Conservation (phyloP, 2,888 invertebrate genomes). For the Harpalus rubripes region DNA sequence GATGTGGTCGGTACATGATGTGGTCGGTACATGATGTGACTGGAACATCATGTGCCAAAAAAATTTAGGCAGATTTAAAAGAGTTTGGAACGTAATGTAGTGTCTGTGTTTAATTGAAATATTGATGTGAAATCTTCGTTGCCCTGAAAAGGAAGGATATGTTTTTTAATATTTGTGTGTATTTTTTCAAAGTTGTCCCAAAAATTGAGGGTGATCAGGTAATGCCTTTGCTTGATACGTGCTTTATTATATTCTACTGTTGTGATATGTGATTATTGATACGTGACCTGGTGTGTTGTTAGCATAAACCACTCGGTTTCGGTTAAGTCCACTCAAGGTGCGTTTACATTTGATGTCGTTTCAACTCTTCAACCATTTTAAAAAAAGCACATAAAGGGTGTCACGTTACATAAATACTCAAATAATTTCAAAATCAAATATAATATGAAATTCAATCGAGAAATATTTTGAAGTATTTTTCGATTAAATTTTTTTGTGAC, state of each 20-base stretch:
- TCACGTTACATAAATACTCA: neutral
- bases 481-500: neutral
- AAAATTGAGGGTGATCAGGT: conserved; percentile 66
- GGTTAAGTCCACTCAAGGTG: conserved; percentile 38
- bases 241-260: conserved; percentile 47
- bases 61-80: neutral
- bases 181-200: conserved; percentile 66
- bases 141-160: conserved; percentile 27
- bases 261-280: conserved; percentile 53
- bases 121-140: conserved; percentile 34
- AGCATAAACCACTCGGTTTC: conserved; percentile 16
- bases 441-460: no score
- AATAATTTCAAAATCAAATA: no score
- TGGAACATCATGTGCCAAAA: neutral
- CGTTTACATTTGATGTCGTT: conserved; percentile 63
- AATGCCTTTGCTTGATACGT: conserved; percentile 61
- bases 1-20: neutral
- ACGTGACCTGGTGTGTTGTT: conserved; percentile 11
- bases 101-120: conserved; percentile 24
- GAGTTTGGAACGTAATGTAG: neutral
- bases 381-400: neutral
- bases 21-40: neutral
- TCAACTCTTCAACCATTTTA: conserved; percentile 29
- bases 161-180: conserved; percentile 67
- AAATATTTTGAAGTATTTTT: no score